Evolutionary conservation across 2,888 invertebrate genomes (phyloP), one percentile per base, ranked within the genome.

Genomic region (Sphaeridia pumilis): DNA sequence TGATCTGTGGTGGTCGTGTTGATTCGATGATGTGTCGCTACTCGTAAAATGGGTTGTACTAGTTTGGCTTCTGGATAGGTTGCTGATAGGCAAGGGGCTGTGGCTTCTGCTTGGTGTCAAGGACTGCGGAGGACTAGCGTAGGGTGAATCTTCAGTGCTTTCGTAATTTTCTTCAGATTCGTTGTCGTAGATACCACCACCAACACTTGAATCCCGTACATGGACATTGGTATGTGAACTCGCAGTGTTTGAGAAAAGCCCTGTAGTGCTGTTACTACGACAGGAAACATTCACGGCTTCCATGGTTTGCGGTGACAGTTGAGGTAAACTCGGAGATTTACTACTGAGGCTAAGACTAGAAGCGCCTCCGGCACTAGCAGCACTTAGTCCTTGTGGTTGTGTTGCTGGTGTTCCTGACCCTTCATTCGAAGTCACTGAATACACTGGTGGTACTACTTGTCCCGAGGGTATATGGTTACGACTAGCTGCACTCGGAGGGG

Each of bases 111-210:
- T 86, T 68, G 69, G 68, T 26, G 68, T 67, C 43, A 67, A 59
- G 20, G 68, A 69, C 60, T 83, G 84, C 56, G 82, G 81, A 43
- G 87, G 86, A 35, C 65, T 65, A 46, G 60, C 64, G 46, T 63
- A 65, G 4, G 66, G 66, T 42, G 87, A 86, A 48, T 83, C 81
- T 65, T 79, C 77, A 62, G 79, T 79, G 67, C 80, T 81, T 68
- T 83, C 77, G 57, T 58, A 62, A 31, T 59, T 57, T 44, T 58
- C 58, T 26, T 57, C 58, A 10, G 58, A 52, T 12, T 52, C 58
- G 48, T 62, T 58, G 2, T 60, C 62, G 45, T 62, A 58, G 36
- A 58, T 53, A 54, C 59, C 60, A 51, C 60, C 58, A 7, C 56
- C 48, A 45, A 59, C 58, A 54, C 58, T 58, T 55, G 58, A 56